phyloP scores from a whole-genome alignment of 2,113 vertebrate genomes.

The Cynopterus brachyotis region DNA sequence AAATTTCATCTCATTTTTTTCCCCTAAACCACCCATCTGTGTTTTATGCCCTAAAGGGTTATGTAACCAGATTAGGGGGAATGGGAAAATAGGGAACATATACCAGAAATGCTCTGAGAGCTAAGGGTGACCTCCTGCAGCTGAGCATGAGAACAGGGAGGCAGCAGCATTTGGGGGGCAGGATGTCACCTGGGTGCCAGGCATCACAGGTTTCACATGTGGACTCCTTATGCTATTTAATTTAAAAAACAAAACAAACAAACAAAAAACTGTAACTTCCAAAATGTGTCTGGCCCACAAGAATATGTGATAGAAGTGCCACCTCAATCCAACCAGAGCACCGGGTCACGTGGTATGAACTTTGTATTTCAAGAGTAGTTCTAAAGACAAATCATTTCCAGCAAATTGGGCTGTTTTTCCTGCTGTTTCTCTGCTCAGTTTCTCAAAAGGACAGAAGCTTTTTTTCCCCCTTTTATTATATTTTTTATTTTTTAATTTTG shows the following conservation, averaged over 20 bases:
- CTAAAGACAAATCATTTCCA: conserved; percentile 60
- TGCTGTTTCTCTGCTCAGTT: conserved; percentile 62
- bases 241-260: background rate
- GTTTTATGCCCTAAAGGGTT: conserved; percentile 48
- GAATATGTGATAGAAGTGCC: conserved; percentile 18
- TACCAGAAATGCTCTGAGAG: background rate
- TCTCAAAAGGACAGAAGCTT: conserved; percentile 63
- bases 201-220: background rate
- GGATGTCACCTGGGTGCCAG: background rate
- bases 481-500: background rate
- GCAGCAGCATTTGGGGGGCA: background rate
- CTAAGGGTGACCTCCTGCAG: background rate
- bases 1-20: background rate
- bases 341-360: background rate
- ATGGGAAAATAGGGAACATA: background rate
- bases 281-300: conserved; percentile 34
- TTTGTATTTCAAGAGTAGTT: conserved; percentile 52
- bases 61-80: conserved; percentile 9
- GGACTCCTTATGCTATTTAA: background rate
- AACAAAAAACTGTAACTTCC: background rate
- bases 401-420: conserved; percentile 55
- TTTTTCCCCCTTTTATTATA: background rate
- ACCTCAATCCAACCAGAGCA: conserved; percentile 56
- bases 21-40: conserved; percentile 26
- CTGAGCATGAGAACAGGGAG: background rate